phyloP scores from a whole-genome alignment of 2,113 vertebrate species.

The Psittacus erithacus region DNA sequence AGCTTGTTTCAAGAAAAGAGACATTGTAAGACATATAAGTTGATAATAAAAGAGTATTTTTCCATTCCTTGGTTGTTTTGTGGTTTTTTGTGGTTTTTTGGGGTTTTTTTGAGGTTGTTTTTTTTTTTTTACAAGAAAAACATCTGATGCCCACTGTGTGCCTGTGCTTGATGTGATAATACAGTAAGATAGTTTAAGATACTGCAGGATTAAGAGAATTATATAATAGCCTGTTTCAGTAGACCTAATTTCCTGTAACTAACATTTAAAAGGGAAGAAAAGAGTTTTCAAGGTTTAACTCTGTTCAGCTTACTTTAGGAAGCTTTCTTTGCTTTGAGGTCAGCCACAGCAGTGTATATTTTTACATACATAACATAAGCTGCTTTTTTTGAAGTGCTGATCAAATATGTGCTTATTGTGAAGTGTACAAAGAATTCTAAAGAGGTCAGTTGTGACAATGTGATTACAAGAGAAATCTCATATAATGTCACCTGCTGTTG shows the following conservation, averaged over 20 bases:
- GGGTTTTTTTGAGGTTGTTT: no score
- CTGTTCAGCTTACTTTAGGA: neutral
- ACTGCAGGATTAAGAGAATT: neutral
- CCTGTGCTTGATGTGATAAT: neutral
- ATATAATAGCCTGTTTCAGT: neutral
- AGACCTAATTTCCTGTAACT: neutral
- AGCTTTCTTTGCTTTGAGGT: neutral
- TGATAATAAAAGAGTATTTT: neutral
- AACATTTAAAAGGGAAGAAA: neutral
- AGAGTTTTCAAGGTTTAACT: neutral
- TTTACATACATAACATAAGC: rapidly evolving
- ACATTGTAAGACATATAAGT: neutral
- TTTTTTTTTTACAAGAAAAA: neutral
- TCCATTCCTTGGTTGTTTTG: neutral
- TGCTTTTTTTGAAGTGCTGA: neutral
- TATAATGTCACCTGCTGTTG: neutral
- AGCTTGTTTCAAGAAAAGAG: neutral
- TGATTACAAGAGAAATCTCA: neutral
- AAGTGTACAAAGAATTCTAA: neutral
- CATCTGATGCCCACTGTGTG: neutral
- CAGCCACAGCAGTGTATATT: neutral
- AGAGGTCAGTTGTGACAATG: neutral
- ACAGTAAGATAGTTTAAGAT: slow-evolving; percentile 14
- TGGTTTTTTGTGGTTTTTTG: neutral
- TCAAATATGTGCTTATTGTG: neutral